These are phyloP conservation scores for Lucinisca nassula DNA, from an alignment of 2,888 invertebrate genomes.

Conservation along the genomic window DNA sequence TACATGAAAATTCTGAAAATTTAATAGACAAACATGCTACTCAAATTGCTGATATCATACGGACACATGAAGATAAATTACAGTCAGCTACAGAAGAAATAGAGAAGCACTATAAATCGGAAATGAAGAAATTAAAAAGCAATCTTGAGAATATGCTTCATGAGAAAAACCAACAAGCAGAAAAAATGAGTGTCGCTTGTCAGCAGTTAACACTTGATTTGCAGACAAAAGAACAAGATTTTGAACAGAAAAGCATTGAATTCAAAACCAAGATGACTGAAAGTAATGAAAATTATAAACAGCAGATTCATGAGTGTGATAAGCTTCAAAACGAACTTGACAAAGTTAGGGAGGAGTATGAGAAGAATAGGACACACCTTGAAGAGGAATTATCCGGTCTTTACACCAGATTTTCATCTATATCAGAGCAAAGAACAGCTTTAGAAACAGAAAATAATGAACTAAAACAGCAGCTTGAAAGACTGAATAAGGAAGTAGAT, in stretches of 20 bases:
- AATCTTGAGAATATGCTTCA: conserved; percentile 75
- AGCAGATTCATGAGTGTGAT: conserved; percentile 74
- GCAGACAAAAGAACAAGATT: conserved; percentile 68
- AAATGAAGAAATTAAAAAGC: conserved; percentile 74
- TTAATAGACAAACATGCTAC: conserved; percentile 73
- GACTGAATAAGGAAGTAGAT: conserved; percentile 66
- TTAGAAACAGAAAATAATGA: conserved; percentile 63
- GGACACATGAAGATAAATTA: conserved; percentile 75
- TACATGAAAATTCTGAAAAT: conserved; percentile 74
- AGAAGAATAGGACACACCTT: conserved; percentile 42
- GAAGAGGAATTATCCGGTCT: conserved; percentile 64
- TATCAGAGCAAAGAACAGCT: conserved; percentile 28
- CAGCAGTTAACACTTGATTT: conserved; percentile 69
- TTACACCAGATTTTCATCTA: neutral
- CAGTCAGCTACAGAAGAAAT: conserved; percentile 75
- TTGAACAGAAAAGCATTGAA: conserved; percentile 61
- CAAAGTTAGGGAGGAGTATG: conserved; percentile 74
- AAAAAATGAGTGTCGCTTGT: conserved; percentile 57
- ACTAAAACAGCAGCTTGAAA: conserved; percentile 62
- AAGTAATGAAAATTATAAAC: conserved; percentile 55
- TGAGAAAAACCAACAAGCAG: conserved; percentile 75
- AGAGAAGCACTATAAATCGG: conserved; percentile 75
- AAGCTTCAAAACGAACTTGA: conserved; percentile 79
- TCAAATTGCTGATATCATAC: conserved; percentile 74
- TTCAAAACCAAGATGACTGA: conserved; percentile 72